These are phyloP conservation scores for Calidris pygmaea DNA, from an alignment of 2,113 vertebrate genomes.

Conservation along the genomic window DNA sequence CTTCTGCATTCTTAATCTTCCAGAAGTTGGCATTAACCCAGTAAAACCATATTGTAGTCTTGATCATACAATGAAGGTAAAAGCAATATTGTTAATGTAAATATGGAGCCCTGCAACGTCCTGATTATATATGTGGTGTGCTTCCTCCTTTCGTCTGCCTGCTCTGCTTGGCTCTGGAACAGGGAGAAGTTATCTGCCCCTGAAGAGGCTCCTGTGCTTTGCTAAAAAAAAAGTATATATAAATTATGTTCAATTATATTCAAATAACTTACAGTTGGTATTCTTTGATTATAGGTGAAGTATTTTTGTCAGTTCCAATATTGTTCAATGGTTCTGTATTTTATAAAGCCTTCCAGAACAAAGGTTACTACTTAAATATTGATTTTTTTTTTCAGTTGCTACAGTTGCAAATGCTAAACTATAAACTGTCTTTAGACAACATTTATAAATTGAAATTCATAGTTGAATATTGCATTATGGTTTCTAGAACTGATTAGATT, in stretches of 20 bases:
- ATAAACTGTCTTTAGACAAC: neutral
- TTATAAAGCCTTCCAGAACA: neutral
- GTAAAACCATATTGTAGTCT: neutral
- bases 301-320: neutral
- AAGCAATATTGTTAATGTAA: neutral
- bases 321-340: neutral
- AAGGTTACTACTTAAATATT: neutral
- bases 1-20: neutral
- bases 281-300: neutral
- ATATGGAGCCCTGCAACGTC: neutral
- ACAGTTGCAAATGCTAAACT: neutral
- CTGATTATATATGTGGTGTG: neutral
- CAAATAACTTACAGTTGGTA: neutral
- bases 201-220: neutral
- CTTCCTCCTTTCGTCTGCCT: neutral
- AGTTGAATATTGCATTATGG: neutral
- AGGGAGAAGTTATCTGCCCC: neutral
- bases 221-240: neutral
- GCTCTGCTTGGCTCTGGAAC: neutral
- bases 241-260: neutral
- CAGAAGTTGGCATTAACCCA: neutral
- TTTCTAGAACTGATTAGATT: neutral
- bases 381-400: neutral
- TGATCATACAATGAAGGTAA: neutral
- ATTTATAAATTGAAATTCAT: neutral